A percentile compares a stretch with the other conserved stretches of the same genome.
phyloP scores from a whole-genome alignment of 2,888 invertebrate genomes.

The Ormyrus rosae region DNA sequence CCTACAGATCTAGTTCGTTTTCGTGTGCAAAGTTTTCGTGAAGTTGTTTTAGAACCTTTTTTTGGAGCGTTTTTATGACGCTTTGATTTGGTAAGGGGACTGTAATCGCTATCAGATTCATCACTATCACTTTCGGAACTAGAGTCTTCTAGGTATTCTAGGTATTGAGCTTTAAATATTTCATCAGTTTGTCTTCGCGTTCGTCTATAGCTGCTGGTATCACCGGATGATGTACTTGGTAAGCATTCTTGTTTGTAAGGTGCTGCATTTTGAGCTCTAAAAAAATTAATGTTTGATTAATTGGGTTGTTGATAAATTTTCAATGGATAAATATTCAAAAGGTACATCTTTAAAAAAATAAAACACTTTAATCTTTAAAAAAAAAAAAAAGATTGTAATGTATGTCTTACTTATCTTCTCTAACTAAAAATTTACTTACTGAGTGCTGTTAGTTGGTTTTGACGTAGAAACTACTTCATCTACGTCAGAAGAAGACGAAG shows the following conservation, averaged over 20 bases:
- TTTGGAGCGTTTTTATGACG: conserved; percentile 46
- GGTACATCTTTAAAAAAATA: background rate
- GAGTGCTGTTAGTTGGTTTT: conserved; percentile 12
- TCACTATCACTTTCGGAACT: conserved; percentile 56
- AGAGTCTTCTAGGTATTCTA: conserved; percentile 26
- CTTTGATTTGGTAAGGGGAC: conserved; percentile 47
- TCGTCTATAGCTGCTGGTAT: conserved; percentile 14
- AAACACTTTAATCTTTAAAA: background rate
- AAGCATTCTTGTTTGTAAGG: conserved; percentile 39
- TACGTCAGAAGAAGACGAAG: conserved; percentile 78
- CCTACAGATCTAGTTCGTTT: conserved; percentile 57
- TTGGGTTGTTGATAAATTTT: no score
- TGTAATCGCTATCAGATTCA: conserved; percentile 63
- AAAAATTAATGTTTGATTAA: conserved; percentile 1
- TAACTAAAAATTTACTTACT: conserved; percentile 37
- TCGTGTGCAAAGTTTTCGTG: conserved; percentile 39
- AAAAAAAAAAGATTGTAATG: background rate
- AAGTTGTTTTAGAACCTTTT: conserved; percentile 54
- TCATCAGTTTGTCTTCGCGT: conserved; percentile 37
- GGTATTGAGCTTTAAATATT: conserved; percentile 25
- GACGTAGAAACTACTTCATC: conserved; percentile 71
- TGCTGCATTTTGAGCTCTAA: conserved; percentile 15
- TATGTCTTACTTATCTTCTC: background rate
- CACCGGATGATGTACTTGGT: conserved; percentile 55
- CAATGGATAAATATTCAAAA: no score